Conservation (phyloP, 1,140 invertebrate genomes). For the Neotoxoptera formosana region DNA sequence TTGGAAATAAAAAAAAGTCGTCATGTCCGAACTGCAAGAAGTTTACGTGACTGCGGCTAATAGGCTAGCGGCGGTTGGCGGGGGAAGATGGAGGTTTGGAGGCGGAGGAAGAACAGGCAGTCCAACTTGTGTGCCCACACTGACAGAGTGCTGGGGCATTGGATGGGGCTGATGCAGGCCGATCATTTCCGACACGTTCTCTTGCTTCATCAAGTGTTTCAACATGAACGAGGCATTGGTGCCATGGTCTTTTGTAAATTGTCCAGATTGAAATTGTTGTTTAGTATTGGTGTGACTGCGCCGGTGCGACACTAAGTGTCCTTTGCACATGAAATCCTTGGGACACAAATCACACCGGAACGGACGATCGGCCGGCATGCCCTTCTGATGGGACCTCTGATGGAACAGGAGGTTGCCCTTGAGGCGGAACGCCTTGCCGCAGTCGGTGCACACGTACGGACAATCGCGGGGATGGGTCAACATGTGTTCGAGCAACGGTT, state of each 20-base stretch:
- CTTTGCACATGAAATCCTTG: constrained; percentile 97
- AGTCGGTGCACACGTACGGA: constrained; percentile 62
- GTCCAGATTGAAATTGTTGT: constrained; percentile 77
- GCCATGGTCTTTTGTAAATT: constrained; percentile 81
- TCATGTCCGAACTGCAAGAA: constrained; percentile 50
- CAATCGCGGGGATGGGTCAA: constrained; percentile 83
- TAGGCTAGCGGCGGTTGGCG: constrained; percentile 60
- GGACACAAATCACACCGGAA: constrained; percentile 95
- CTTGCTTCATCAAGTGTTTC: constrained; percentile 62
- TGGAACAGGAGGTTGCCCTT: constrained; percentile 68
- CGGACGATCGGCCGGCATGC: constrained; percentile 83
- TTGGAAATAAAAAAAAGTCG: constrained; percentile 33
- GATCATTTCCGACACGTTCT: constrained; percentile 67
- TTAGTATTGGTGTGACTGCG: constrained; percentile 85
- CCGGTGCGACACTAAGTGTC: constrained; percentile 86
- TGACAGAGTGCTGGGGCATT: constrained; percentile 61
- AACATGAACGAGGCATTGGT: constrained; percentile 75
- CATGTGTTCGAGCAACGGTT: constrained; percentile 83
- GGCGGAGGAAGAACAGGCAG: constrained; percentile 61
- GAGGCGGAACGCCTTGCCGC: constrained; percentile 63
- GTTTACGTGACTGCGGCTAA: constrained; percentile 62
- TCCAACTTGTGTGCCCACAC: constrained; percentile 62
- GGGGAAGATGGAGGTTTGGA: constrained; percentile 61
- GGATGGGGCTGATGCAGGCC: constrained; percentile 59
- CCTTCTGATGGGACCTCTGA: constrained; percentile 91